phyloP scores from a whole-genome alignment of 2,113 vertebrate species.

The Corydoras sp. region DNA sequence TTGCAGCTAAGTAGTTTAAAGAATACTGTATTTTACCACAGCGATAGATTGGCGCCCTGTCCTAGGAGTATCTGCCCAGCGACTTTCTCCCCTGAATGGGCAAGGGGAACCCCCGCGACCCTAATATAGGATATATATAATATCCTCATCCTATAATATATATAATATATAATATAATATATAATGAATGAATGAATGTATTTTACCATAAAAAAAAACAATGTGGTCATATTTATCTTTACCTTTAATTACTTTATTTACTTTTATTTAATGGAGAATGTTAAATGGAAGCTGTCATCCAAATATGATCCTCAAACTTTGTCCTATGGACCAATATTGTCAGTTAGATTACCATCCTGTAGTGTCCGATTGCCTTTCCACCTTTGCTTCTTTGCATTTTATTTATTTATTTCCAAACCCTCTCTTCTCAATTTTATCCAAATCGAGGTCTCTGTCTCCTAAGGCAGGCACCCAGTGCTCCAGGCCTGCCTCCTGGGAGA shows the following conservation, averaged over 20 bases:
- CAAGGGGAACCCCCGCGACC: too few species aligned
- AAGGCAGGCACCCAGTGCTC: slow-evolving; percentile 38
- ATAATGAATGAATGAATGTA: too few species aligned
- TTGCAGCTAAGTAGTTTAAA: too few species aligned
- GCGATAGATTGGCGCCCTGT: too few species aligned
- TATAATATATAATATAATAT: too few species aligned
- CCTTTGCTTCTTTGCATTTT: slow-evolving; percentile 12
- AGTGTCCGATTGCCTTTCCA: slow-evolving; percentile 35
- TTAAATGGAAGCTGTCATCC: slow-evolving; percentile 32
- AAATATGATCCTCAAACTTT: slow-evolving; percentile 20
- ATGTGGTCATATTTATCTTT: background rate
- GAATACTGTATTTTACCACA: too few species aligned
- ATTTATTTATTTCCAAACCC: slow-evolving; percentile 50
- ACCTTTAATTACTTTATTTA: background rate
- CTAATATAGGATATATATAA: too few species aligned
- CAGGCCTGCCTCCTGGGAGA: slow-evolving; percentile 52
- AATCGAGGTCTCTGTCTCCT: slow-evolving; percentile 45
- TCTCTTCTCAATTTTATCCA: slow-evolving; percentile 60
- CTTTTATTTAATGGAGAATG: background rate
- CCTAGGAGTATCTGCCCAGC: too few species aligned
- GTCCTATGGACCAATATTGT: background rate
- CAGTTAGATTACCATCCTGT: slow-evolving; percentile 11
- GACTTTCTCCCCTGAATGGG: too few species aligned
- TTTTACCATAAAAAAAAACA: too few species aligned
- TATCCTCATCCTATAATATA: too few species aligned